Percentiles rank a stretch among this genome's conserved stretches.
Evolutionary conservation across 2,888 invertebrate species (phyloP).

Genomic region (Coenonympha glycerion): DNA sequence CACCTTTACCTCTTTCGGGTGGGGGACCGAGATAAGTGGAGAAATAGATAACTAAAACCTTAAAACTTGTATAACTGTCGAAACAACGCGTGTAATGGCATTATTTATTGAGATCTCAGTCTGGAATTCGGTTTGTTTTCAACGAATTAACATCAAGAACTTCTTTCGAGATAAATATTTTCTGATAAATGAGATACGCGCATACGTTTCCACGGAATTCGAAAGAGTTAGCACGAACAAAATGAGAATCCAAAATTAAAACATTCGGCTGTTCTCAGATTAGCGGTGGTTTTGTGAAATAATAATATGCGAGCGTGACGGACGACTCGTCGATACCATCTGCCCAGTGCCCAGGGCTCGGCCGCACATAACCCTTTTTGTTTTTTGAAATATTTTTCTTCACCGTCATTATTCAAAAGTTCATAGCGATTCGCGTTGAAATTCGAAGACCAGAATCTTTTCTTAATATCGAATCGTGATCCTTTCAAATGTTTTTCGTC

Average conservation of each 20-base stretch:
- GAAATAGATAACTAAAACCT: constrained; percentile 64
- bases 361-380: constrained; percentile 67
- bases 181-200: constrained; percentile 52
- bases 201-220: constrained; percentile 57
- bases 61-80: constrained; percentile 57
- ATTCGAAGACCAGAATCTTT: constrained; percentile 57
- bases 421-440: constrained; percentile 67
- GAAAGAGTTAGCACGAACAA: constrained; percentile 47
- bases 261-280: constrained; percentile 65
- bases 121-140: constrained; percentile 52
- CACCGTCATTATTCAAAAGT: constrained; percentile 72
- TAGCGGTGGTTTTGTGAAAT: constrained; percentile 72
- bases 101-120: constrained; percentile 46
- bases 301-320: constrained; percentile 76
- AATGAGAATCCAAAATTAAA: constrained; percentile 68
- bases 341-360: constrained; percentile 60
- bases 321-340: constrained; percentile 72
- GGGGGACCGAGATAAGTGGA: constrained; percentile 62
- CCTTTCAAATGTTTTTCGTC: constrained; percentile 48
- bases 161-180: constrained; percentile 48
- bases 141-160: constrained; percentile 43
- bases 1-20: constrained; percentile 65
- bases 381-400: constrained; percentile 66
- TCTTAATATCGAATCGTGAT: constrained; percentile 66
- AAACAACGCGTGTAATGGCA: constrained; percentile 57